Percentiles rank a stretch among this genome's conserved stretches.
phyloP scores from a whole-genome alignment of 2,888 invertebrate species.

The Xanthia togata region DNA sequence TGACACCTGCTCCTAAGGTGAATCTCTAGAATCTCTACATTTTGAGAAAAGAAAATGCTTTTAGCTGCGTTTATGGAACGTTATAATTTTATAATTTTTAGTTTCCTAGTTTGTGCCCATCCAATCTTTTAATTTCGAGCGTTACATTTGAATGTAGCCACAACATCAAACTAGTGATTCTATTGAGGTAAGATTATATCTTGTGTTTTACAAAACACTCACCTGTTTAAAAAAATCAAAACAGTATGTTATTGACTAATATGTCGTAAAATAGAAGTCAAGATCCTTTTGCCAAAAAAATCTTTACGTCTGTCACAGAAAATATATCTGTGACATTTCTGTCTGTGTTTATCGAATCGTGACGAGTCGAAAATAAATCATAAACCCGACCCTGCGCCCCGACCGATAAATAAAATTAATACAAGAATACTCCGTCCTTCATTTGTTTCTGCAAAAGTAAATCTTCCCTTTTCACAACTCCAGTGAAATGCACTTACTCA shows the following conservation, averaged over 20 bases:
- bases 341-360: too few relatives aligned
- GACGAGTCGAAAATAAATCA: not conserved
- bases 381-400: too few relatives aligned
- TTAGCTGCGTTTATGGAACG: not conserved
- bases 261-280: not conserved
- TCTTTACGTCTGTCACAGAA: too few relatives aligned
- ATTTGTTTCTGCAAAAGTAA: constrained; percentile 21
- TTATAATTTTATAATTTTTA: constrained; percentile 2
- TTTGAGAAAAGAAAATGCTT: constrained; percentile 25
- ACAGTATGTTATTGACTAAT: not conserved
- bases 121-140: not conserved
- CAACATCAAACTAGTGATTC: not conserved
- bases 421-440: not conserved
- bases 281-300: not conserved
- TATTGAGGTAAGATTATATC: too few relatives aligned
- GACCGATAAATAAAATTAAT: not conserved
- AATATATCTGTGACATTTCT: too few relatives aligned
- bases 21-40: constrained; percentile 29
- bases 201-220: not conserved
- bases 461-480: constrained; percentile 24
- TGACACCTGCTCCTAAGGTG: constrained; percentile 4
- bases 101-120: not conserved
- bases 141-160: not conserved
- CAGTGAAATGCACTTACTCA: constrained; percentile 38
- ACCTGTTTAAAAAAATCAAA: too few relatives aligned